phyloP scores from a whole-genome alignment of 2,113 vertebrate genomes.

The Euleptes europaea region DNA sequence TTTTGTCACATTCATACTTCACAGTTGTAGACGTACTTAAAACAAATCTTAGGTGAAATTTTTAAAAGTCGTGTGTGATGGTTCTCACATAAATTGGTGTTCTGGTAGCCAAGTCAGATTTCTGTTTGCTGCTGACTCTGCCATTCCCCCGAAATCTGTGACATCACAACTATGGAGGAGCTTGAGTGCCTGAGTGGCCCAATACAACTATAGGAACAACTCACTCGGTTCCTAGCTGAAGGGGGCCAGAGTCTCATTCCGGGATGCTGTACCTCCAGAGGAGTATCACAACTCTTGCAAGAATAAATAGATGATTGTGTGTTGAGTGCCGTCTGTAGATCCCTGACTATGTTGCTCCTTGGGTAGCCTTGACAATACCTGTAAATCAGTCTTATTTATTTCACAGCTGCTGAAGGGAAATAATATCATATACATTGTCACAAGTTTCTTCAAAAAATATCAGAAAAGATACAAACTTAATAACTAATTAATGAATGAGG shows the following conservation, averaged over 20 bases:
- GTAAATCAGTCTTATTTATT: not conserved
- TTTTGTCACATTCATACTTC: not conserved
- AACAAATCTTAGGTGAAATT: not conserved
- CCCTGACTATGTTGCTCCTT: not conserved
- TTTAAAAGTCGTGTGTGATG: no score
- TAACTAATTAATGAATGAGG: not conserved
- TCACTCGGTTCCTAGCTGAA: not conserved
- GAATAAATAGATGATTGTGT: not conserved
- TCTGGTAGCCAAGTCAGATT: not conserved
- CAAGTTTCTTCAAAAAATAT: not conserved
- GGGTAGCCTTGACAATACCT: not conserved
- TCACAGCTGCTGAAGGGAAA: not conserved
- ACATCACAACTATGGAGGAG: not conserved
- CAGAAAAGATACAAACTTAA: not conserved
- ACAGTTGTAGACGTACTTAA: not conserved
- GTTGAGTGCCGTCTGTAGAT: not conserved
- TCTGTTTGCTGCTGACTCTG: not conserved
- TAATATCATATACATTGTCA: not conserved
- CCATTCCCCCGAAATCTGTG: not conserved
- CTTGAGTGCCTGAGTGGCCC: not conserved
- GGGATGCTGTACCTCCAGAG: not conserved
- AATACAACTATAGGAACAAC: not conserved
- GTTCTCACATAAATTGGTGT: no score
- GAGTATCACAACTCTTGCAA: not conserved
- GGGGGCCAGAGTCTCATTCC: no score